Evolutionary conservation across 2,888 invertebrate genomes (phyloP).

Genomic region (Parelbella ahira): DNA sequence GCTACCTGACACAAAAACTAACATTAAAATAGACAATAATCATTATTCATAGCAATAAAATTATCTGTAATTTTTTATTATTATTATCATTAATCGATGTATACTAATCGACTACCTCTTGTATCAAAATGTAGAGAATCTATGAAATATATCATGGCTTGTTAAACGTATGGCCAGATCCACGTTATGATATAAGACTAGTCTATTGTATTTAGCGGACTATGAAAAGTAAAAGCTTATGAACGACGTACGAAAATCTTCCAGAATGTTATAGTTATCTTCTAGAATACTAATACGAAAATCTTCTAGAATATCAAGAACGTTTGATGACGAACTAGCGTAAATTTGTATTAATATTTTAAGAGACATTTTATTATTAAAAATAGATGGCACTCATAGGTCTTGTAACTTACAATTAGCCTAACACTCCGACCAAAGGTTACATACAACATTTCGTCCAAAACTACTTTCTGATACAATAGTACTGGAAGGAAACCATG

Average conservation of each 20-base stretch:
- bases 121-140: slow-evolving; percentile 52
- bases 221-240: slow-evolving; percentile 15
- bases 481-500: too few species aligned
- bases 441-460: too few species aligned
- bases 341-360: too few species aligned
- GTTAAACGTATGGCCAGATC: slow-evolving; percentile 21
- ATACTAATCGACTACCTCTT: slow-evolving; percentile 57
- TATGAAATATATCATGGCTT: slow-evolving; percentile 22
- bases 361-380: slow-evolving; percentile 1
- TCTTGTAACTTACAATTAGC: slow-evolving; percentile 9
- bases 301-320: too few species aligned
- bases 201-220: slow-evolving; percentile 19
- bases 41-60: slow-evolving; percentile 63
- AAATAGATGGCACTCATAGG: slow-evolving; percentile 19
- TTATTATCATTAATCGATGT: slow-evolving; percentile 72
- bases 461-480: too few species aligned
- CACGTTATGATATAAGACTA: slow-evolving; percentile 22
- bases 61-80: slow-evolving; percentile 65
- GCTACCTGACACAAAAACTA: too few species aligned
- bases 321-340: too few species aligned
- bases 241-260: slow-evolving; percentile 6
- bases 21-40: too few species aligned
- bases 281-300: too few species aligned
- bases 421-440: slow-evolving; percentile 12
- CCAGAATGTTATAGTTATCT: slow-evolving; percentile 17